A percentile compares a stretch with the other conserved stretches of the same genome.
Conservation (phyloP, 2,113 vertebrate species). For the Atlantisia rogersi region DNA sequence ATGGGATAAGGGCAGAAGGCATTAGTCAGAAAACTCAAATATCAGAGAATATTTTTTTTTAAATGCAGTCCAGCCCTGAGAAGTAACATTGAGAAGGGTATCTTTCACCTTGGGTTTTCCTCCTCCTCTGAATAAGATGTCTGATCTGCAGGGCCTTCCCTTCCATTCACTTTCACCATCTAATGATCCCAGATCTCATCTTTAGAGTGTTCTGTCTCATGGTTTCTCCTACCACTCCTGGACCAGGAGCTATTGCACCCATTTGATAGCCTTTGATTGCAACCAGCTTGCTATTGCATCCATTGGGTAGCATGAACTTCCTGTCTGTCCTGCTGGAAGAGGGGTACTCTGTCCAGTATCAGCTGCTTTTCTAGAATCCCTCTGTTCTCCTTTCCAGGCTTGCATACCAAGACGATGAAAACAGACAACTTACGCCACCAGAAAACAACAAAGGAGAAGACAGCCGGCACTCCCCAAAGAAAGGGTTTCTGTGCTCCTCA, state of each 20-base stretch:
- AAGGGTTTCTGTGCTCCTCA: conserved; percentile 91
- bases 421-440: conserved; percentile 88
- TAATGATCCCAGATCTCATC: not conserved
- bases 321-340: not conserved
- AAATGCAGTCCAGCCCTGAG: not conserved
- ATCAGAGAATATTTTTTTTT: not conserved
- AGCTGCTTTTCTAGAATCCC: not conserved
- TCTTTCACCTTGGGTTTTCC: not conserved
- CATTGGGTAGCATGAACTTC: not conserved
- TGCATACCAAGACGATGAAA: conserved; percentile 90
- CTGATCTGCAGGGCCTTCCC: not conserved
- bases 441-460: conserved; percentile 80
- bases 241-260: not conserved
- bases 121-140: not conserved
- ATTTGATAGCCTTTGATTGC: not conserved
- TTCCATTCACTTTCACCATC: not conserved
- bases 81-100: not conserved
- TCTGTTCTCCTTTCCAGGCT: conserved; percentile 80
- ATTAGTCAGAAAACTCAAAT: not conserved
- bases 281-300: not conserved
- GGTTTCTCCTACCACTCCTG: not conserved
- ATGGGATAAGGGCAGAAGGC: not conserved
- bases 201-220: not conserved
- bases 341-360: not conserved
- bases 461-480: conserved; percentile 83